Evolutionary conservation across 2,797 vertebrate genomes (phyloP).

Genomic region (Coilia nasus): DNA sequence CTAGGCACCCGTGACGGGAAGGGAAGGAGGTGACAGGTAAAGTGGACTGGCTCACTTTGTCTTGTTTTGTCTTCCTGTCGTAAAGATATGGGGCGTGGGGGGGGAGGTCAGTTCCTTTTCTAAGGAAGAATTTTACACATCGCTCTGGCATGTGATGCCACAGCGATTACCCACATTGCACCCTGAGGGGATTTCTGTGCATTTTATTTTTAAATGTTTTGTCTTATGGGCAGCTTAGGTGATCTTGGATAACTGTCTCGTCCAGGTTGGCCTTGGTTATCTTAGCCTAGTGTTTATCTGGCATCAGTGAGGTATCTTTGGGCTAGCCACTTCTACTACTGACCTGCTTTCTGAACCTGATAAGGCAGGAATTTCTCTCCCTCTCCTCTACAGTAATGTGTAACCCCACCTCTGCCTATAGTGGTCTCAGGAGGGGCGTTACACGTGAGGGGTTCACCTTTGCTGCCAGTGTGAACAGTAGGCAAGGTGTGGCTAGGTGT

Average conservation of each 20-base stretch:
- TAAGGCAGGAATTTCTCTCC: not conserved
- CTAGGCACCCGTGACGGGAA: not conserved
- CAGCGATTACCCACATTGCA: not conserved
- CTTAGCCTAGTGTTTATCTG: not conserved
- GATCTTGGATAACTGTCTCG: not conserved
- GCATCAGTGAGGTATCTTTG: not conserved
- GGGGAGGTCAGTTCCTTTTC: not conserved
- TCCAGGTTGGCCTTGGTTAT: not conserved
- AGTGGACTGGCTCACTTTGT: not conserved
- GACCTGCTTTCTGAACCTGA: not conserved
- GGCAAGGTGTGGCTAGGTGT: not conserved
- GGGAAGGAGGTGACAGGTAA: conserved; percentile 9
- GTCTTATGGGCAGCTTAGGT: not conserved
- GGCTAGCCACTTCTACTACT: not conserved
- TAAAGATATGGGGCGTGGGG: not conserved
- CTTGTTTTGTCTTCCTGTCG: conserved; percentile 24
- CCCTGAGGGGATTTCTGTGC: not conserved
- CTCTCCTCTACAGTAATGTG: not conserved
- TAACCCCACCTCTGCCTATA: not conserved
- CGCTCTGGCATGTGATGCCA: conserved; percentile 13
- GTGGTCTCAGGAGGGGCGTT: not conserved
- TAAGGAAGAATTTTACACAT: not conserved
- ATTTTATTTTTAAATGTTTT: not conserved
- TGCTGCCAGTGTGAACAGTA: not conserved
- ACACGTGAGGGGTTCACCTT: conserved; percentile 11